Base-by-base conservation (phyloP, 2,113 vertebrate species). In the Phrynocephalus versicolor region DNA sequence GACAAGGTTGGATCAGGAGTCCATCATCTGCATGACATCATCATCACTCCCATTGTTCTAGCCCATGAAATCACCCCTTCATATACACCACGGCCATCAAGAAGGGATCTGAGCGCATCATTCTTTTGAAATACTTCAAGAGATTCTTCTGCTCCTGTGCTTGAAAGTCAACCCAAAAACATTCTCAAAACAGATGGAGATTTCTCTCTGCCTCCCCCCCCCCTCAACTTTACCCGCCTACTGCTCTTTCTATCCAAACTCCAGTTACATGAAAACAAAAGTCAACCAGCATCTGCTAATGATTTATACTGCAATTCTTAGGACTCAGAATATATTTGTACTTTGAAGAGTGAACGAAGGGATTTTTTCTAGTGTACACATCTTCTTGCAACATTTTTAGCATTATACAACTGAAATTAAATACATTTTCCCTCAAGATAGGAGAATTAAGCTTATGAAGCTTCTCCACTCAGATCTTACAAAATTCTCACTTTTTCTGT, bases 281-380 rank as follows among this genome's bases (percentile, higher is more conserved):
- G 73, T 83, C 85, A 90, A 69, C 77, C 79, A 85, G 89, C 88
- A 92, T 93, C 91, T 92, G 91, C 55, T 88, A 93, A 90, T 58
- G 88, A 90, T 64, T 90, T 92, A 83, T 84, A 69, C 78, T 90
- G 89, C 82, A 89, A 87, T 85, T 88, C 87, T 90, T 83, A 76
- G 79, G 84, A 69, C 92, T 89, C 87, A 77, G 90, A 90, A 91
- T 85, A 86, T 84, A 92, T 90, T 90, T 85, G 58, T 58, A 67
- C 72, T 84, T 62, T 74, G 71, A 71, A 74, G 71, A 82, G 92
- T 91, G 89, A 87, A 82, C 37, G 86, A 70, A 71, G 86, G 80
- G 58, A 10, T 51, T 51, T 51, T 51, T 51, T 51, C 10, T 51
- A 87, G 78, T 37, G 41, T 79, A 78, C 10, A 23, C 19, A 41